A percentile compares a stretch with the other conserved stretches of the same genome.
phyloP scores from a whole-genome alignment of 2,113 vertebrate species.

The Herpetotheres cachinnans region DNA sequence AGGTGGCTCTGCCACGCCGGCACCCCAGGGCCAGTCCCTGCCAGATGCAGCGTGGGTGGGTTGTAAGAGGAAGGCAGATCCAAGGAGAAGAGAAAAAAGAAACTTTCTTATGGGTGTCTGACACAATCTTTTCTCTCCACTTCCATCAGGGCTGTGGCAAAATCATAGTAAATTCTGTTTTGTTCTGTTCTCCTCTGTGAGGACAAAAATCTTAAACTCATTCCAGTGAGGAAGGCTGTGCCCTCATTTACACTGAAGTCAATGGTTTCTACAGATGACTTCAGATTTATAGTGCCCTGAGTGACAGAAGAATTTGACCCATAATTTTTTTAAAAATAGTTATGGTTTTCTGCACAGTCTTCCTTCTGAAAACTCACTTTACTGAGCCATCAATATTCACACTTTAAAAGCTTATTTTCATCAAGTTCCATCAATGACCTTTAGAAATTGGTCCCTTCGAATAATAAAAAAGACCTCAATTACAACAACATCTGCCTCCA shows the following conservation, averaged over 20 bases:
- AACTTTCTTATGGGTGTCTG: background rate
- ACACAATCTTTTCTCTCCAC: background rate
- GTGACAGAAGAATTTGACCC: background rate
- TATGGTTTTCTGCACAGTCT: background rate
- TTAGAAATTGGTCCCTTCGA: conserved; percentile 2
- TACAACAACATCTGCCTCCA: conserved; percentile 27
- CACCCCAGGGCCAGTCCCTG: background rate
- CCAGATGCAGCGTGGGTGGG: fast-evolving
- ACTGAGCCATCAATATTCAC: conserved; percentile 13
- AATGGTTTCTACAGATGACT: background rate
- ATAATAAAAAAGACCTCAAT: conserved; percentile 19
- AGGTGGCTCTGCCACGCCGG: background rate
- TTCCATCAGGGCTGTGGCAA: background rate
- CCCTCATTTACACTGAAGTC: background rate
- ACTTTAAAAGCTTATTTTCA: conserved; percentile 24
- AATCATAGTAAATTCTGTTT: background rate
- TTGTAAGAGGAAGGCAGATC: background rate
- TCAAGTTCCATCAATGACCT: conserved; percentile 5
- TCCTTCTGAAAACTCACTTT: background rate
- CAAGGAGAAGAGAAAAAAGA: background rate
- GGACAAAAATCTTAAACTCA: background rate
- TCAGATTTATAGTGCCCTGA: background rate
- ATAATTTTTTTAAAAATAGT: background rate
- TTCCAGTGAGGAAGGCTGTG: background rate
- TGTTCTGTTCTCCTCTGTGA: background rate